phyloP scores from a whole-genome alignment of 2,113 vertebrate genomes.

The Rallus limicola region DNA sequence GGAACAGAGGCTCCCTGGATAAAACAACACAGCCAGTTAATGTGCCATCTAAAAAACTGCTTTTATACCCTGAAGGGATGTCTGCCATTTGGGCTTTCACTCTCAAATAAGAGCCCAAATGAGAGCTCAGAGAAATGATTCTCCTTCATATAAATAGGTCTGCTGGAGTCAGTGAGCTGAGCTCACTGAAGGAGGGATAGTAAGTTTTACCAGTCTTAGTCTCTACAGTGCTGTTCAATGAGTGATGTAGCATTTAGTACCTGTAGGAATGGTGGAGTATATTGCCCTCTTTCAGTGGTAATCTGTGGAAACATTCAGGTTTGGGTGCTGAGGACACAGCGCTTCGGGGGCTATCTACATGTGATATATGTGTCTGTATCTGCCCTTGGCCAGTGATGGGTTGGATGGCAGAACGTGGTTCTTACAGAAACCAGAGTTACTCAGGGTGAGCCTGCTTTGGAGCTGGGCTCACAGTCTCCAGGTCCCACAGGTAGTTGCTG shows the following conservation, averaged over 20 bases:
- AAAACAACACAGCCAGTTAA: neutral
- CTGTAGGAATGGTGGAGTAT: neutral
- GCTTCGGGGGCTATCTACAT: rapidly evolving
- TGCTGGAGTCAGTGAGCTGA: conserved; percentile 39
- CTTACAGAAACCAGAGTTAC: neutral
- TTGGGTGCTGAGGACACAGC: neutral
- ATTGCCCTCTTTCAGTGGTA: neutral
- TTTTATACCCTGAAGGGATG: conserved; percentile 20
- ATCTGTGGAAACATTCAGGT: neutral
- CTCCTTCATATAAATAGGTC: conserved; percentile 31
- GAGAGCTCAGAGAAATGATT: conserved; percentile 40
- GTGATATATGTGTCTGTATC: rapidly evolving
- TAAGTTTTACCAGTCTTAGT: neutral
- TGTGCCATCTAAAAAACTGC: conserved; percentile 10
- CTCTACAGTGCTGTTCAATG: neutral
- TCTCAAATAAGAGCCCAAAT: neutral
- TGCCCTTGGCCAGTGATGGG: neutral
- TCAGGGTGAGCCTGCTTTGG: neutral
- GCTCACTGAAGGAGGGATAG: neutral
- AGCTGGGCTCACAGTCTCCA: neutral
- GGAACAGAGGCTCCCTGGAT: neutral
- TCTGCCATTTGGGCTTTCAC: conserved; percentile 34
- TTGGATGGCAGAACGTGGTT: neutral
- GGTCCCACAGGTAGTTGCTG: neutral
- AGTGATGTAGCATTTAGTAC: neutral